Percentiles rank a stretch among this genome's conserved stretches.
Conservation (phyloP, 1,140 invertebrate species). For the Copidosoma floridanum region DNA sequence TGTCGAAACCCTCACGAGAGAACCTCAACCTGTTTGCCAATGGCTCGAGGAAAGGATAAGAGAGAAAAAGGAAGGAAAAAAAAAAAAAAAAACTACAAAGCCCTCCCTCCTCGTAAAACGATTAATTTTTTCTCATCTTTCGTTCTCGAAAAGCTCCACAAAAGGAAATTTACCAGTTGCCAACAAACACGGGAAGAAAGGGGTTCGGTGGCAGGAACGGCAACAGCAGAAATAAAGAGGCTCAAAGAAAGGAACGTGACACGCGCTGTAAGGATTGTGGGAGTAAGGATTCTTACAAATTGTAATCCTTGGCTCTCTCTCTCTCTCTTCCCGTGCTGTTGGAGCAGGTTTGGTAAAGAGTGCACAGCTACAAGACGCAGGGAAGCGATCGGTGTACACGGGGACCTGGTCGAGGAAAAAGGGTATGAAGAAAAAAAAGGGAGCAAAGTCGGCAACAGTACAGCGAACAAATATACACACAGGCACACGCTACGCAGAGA, state of each 20-base stretch:
- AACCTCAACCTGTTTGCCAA: too few species aligned
- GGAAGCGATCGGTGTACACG: neutral
- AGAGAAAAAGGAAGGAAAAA: too few species aligned
- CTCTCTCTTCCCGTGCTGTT: too few species aligned
- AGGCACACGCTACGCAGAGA: too few species aligned
- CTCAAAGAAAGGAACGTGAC: neutral
- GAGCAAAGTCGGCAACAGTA: neutral
- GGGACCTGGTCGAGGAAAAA: slow-evolving; percentile 12
- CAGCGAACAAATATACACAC: too few species aligned
- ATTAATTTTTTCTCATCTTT: neutral
- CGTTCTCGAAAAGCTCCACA: neutral
- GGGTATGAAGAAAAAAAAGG: slow-evolving; percentile 7
- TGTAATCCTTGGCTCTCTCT: too few species aligned
- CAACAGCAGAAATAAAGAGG: neutral
- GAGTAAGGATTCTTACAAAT: slow-evolving; percentile 15
- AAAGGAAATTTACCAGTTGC: too few species aligned
- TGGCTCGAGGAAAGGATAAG: too few species aligned
- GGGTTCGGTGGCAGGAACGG: neutral
- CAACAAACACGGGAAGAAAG: too few species aligned
- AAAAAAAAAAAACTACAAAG: neutral
- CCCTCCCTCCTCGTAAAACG: neutral
- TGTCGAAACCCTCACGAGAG: too few species aligned
- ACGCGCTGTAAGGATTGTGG: neutral
- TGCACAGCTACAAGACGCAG: too few species aligned
- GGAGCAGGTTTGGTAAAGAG: neutral